Evolutionary conservation across 2,113 vertebrate genomes (phyloP), one percentile per base, ranked within the genome.

Genomic region (Opisthocomus hoazin): DNA sequence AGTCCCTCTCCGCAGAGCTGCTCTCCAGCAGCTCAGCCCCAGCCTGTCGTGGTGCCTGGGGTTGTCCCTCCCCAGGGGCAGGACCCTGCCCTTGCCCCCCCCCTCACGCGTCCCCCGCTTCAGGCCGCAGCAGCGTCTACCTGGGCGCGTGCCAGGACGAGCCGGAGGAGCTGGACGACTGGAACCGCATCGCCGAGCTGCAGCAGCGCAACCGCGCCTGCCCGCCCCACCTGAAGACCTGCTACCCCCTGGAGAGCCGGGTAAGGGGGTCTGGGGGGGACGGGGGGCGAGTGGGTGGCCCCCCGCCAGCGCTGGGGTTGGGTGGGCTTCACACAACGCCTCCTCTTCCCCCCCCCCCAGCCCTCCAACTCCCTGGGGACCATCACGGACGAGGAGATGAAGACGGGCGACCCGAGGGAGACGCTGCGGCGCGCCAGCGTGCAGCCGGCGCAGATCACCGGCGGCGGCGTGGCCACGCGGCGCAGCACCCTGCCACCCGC

Each of bases 171-270:
- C 87, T 96, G 34, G 98, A 99, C 0, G 98, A 99, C 61, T 99
- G 99, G 99, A 98, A 97, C 95, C 98, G 99, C 54, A 99, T 99
- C 1, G 99, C 99, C 0, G 99, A 99, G 95, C 91, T 99, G 26
- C 99, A 99, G 98, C 95, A 98, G 66, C 98, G 99, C 37, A 99
- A 99, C 87, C 97, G 98, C 26, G 96, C 98, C 14, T 98, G 98
- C 12, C 98, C 98, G 0, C 99, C 99, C 0, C 99, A 99, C 83
- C 90, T 99, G 14, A 99, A 99, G 97, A 99, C 98, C 97, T 99
- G 98, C 97, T 99, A 99, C 79, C 98, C 99, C 0, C 81, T 99
- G 87, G 99, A 99, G 97, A 98, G 97, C 88, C 98, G 98, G 97
- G 99, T 99, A 83, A 94, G 98, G 41, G 45, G n/a, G n/a, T n/a